Evolutionary conservation across 2,888 invertebrate species (phyloP).

Genomic region (Dolichopus griseipennis): DNA sequence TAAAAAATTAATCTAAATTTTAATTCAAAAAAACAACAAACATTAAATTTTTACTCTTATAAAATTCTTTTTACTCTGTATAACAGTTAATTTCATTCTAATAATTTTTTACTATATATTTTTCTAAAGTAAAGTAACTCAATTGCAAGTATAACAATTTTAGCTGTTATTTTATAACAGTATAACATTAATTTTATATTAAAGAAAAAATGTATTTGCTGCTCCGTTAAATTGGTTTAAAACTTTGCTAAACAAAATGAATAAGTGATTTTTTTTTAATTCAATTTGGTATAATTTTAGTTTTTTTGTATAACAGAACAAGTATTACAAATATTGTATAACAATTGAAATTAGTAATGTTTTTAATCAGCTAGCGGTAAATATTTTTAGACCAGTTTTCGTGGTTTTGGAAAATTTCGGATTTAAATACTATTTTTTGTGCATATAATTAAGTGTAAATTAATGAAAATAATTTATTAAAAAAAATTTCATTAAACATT

Average conservation of each 20-base stretch:
- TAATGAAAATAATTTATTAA: not conserved
- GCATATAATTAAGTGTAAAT: not conserved
- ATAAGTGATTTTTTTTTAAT: not conserved
- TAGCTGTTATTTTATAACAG: not conserved
- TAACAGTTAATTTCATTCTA: too few relatives aligned
- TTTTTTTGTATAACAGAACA: too few relatives aligned
- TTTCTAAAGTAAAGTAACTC: too few relatives aligned
- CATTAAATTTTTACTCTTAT: too few relatives aligned
- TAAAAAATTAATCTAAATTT: too few relatives aligned
- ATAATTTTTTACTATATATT: too few relatives aligned
- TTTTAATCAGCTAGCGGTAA: not conserved
- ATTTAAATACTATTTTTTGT: not conserved
- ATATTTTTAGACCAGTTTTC: not conserved
- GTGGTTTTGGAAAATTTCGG: constrained; percentile 24
- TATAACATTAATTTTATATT: not conserved
- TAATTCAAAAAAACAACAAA: too few relatives aligned
- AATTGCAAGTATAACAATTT: not conserved
- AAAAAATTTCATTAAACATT: not conserved
- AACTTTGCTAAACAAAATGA: not conserved
- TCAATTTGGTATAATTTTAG: too few relatives aligned
- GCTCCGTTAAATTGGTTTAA: not conserved
- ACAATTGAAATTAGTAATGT: not conserved
- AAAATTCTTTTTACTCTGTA: too few relatives aligned
- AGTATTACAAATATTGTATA: too few relatives aligned
- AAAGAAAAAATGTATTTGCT: not conserved